These are phyloP conservation scores for Carlito syrichta DNA, from an alignment of 2,113 vertebrate species.

Conservation along the genomic window DNA sequence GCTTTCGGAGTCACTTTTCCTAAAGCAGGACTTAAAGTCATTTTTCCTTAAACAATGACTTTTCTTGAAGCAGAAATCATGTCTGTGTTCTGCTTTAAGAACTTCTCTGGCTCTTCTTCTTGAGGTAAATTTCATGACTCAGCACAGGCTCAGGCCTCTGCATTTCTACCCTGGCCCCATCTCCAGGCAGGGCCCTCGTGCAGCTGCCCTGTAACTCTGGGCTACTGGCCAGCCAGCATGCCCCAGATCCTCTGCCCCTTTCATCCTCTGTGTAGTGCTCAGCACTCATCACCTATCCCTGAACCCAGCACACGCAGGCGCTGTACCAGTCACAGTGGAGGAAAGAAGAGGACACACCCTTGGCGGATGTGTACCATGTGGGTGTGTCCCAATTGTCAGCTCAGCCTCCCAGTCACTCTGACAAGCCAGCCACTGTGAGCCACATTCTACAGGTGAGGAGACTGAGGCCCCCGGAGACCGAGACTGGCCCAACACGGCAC, in stretches of 20 bases:
- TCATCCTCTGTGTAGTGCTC: neutral
- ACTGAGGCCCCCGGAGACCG: neutral
- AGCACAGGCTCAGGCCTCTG: neutral
- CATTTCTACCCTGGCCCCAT: neutral
- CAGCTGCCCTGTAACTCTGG: neutral
- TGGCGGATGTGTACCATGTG: accelerated
- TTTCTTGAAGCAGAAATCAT: no score
- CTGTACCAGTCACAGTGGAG: neutral
- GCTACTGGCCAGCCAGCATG: neutral
- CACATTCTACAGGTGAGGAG: neutral
- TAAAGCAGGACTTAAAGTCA: no score
- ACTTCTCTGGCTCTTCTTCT: neutral
- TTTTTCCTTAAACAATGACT: neutral
- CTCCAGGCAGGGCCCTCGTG: accelerated
- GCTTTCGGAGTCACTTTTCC: neutral
- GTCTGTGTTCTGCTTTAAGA: constrained; percentile 7
- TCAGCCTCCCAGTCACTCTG: neutral
- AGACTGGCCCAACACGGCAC: neutral
- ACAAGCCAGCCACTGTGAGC: neutral
- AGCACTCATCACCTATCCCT: neutral
- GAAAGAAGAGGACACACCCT: accelerated
- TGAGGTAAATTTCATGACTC: neutral
- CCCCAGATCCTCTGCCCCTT: neutral
- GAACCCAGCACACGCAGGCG: accelerated
- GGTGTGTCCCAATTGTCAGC: neutral